Base-by-base conservation (phyloP, 2,113 vertebrate species). In the Todiramphus chloris region DNA sequence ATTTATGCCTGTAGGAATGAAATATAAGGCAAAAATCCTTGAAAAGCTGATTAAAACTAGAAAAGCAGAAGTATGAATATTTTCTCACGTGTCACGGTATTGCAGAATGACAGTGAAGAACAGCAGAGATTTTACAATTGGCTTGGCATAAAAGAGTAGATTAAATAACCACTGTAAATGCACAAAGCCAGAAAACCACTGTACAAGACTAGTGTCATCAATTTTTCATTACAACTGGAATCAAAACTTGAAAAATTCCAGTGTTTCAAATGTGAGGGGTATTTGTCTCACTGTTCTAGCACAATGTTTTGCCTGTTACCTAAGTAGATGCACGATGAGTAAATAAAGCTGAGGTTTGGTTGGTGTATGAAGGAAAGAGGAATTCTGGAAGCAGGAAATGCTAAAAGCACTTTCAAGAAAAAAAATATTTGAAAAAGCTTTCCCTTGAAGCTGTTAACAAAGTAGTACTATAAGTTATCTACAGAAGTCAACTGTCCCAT, bases 21-120 rank as follows among this genome's bases (percentile, higher is more conserved):
- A 87, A 86, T n/a, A 75, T 14, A 90, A 89, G n/a, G 48, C 33
- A 91, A 82, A 92, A 87, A 70, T 70, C 55, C 43, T 91, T 87
- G 68, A 79, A 77, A 96, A 90, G 69, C 23, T 70, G 67, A 95
- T 95, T 83, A 80, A 95, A 94, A 84, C 39, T 41, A 79, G 76
- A 91, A 95, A 90, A 94, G 58, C 51, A 90, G 55, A 93, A 81
- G 44, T 75, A 81, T 48, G 64, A 46, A 41, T 86, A 93, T 91
- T 48, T 74, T 51, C 30, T 84, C 21, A 25, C 18, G 10, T 50
- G 64, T 89, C 16, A 64, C 50, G 28, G 17, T 81, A 63, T 14
- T 94, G 53, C 35, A 79, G 24, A 33, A 79, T n/a, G 33, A 89
- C 33, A 87, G 21, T 58, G 62, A 90, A 73, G 25, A 91, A 85